Percentiles rank a stretch among this genome's conserved stretches.
phyloP scores from a whole-genome alignment of 2,888 invertebrate species.

The Pimpla rufipes region DNA sequence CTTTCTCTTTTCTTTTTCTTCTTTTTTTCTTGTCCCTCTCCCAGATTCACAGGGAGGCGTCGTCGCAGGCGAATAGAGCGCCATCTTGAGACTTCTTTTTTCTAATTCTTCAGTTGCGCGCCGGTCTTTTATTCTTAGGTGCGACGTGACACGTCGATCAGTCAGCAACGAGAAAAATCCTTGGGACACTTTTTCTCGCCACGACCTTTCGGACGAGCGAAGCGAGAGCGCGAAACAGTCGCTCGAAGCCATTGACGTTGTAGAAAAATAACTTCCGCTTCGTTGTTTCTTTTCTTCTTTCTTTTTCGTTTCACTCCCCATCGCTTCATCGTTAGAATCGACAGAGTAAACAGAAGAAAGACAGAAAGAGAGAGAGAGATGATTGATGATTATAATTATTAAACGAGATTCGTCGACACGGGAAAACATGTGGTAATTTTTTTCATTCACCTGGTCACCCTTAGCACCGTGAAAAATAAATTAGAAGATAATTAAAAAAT shows the following conservation, averaged over 20 bases:
- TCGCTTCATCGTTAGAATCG: slow-evolving; percentile 16
- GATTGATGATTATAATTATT: slow-evolving; percentile 37
- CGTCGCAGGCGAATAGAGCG: slow-evolving; percentile 55
- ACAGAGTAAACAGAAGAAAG: slow-evolving; percentile 8
- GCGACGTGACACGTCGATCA: neutral
- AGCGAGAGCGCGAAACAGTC: neutral
- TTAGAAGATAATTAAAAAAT: neutral
- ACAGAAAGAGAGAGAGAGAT: slow-evolving; percentile 9
- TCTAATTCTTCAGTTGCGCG: neutral
- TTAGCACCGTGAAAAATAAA: neutral
- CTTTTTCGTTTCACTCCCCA: slow-evolving; percentile 18
- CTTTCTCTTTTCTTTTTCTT: slow-evolving; percentile 23
- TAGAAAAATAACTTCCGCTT: neutral
- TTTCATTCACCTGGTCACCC: slow-evolving; percentile 3
- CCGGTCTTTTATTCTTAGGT: neutral
- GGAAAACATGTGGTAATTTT: slow-evolving; percentile 12
- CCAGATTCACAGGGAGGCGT: slow-evolving; percentile 42
- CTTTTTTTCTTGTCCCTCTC: slow-evolving; percentile 33
- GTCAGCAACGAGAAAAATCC: neutral
- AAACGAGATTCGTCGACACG: slow-evolving; percentile 43
- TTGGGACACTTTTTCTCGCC: too few species aligned
- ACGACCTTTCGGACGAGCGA: neutral
- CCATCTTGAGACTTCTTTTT: slow-evolving; percentile 27
- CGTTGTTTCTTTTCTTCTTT: neutral
- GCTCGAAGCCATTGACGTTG: neutral